Evolutionary conservation across 2,888 invertebrate genomes (phyloP).

Genomic region (Apantesis nais): DNA sequence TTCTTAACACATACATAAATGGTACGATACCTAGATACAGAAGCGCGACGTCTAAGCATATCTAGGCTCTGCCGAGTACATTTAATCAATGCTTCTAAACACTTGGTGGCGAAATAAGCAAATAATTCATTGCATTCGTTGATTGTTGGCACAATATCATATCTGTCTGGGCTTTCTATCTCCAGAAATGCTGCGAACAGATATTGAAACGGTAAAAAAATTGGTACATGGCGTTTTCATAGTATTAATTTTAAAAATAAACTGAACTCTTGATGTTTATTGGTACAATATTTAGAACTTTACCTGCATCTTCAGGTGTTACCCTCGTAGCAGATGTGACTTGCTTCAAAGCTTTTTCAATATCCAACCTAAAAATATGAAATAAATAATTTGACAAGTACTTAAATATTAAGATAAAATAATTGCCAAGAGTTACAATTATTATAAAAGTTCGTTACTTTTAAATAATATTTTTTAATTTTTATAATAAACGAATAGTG

Average conservation of each 20-base stretch:
- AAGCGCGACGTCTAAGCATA: slow-evolving; percentile 87
- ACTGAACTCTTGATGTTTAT: background rate
- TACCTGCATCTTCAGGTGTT: slow-evolving; percentile 86
- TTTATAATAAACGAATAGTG: background rate
- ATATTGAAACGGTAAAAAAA: slow-evolving; percentile 11
- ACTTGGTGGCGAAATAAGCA: slow-evolving; percentile 91
- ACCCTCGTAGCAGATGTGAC: slow-evolving; percentile 86
- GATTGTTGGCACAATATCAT: slow-evolving; percentile 86
- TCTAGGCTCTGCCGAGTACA: slow-evolving; percentile 91
- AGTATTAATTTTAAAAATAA: background rate
- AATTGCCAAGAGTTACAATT: background rate
- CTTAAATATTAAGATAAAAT: background rate
- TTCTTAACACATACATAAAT: background rate
- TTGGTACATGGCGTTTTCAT: background rate
- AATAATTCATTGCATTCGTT: slow-evolving; percentile 93
- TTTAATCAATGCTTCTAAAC: slow-evolving; percentile 90
- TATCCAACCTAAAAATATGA: slow-evolving; percentile 77
- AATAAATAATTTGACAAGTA: background rate
- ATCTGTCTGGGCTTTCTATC: slow-evolving; percentile 86
- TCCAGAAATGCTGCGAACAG: slow-evolving; percentile 85
- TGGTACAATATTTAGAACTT: slow-evolving; percentile 2
- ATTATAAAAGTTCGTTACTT: background rate
- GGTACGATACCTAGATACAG: slow-evolving; percentile 72
- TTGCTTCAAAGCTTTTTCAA: slow-evolving; percentile 86
- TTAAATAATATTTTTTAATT: too few species aligned